Conservation (phyloP, 92 coral and sea anemone genomes). For the Palythoa grandis region DNA sequence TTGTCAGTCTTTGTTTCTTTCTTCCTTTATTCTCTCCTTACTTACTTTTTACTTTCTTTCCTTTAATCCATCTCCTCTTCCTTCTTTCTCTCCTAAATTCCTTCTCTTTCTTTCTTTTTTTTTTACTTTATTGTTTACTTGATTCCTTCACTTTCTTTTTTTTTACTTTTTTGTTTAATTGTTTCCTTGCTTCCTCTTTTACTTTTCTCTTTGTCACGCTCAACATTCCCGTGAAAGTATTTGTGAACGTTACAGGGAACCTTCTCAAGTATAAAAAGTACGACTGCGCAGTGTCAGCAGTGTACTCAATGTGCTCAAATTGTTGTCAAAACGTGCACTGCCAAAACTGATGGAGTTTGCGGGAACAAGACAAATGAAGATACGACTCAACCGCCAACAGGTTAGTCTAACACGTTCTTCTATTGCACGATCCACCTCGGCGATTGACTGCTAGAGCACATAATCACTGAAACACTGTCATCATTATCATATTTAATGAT, state of each 20-base stretch:
- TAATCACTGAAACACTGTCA: too few relatives aligned
- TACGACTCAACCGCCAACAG: not conserved
- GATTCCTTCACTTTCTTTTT: not conserved
- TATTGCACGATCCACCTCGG: too few relatives aligned
- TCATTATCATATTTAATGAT: too few relatives aligned
- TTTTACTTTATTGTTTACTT: not conserved
- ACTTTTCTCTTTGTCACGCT: not conserved
- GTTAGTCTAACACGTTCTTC: not conserved
- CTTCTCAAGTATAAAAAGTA: not conserved
- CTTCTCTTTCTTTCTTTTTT: not conserved
- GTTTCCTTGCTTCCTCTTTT: not conserved
- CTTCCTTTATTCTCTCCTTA: not conserved
- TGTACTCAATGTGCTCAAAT: not conserved
- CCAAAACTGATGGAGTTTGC: not conserved
- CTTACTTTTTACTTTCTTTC: not conserved
- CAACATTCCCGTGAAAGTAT: not conserved
- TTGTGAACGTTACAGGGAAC: conserved; percentile 16
- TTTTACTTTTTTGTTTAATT: not conserved
- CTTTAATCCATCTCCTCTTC: not conserved
- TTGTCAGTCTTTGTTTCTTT: not conserved
- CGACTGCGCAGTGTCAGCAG: not conserved
- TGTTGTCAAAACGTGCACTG: not conserved
- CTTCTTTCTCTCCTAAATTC: not conserved
- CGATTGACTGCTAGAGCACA: not conserved
- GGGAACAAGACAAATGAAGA: not conserved